Conservation (phyloP, 2,888 invertebrate genomes). For the Marasmarcha lunaedactyla region DNA sequence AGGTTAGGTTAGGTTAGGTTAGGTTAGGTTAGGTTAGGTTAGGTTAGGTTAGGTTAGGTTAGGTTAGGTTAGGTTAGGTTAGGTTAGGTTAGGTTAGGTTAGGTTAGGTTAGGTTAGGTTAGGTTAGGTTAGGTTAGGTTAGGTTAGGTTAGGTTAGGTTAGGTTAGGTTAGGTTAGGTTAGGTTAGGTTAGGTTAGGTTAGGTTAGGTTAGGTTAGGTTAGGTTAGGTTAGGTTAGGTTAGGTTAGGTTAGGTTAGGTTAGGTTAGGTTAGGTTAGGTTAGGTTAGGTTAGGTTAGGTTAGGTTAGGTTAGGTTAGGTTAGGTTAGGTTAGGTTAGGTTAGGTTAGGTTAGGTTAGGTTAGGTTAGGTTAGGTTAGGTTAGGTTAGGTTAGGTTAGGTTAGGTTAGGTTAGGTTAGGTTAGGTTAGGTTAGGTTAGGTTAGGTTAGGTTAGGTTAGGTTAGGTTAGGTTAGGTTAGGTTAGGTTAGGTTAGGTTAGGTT, state of each 20-base stretch:
- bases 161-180: slow-evolving; percentile 11
- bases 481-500: slow-evolving; percentile 19
- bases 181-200: slow-evolving; percentile 10
- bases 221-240: slow-evolving; percentile 10
- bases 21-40: slow-evolving; percentile 11
- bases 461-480: slow-evolving; percentile 15
- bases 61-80: slow-evolving; percentile 11
- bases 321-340: slow-evolving; percentile 15
- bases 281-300: slow-evolving; percentile 11
- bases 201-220: slow-evolving; percentile 10
- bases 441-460: slow-evolving; percentile 12
- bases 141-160: slow-evolving; percentile 11
- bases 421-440: slow-evolving; percentile 15
- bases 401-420: slow-evolving; percentile 12
- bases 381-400: slow-evolving; percentile 14
- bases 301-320: slow-evolving; percentile 15
- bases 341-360: slow-evolving; percentile 12
- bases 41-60: slow-evolving; percentile 11
- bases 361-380: slow-evolving; percentile 12
- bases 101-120: slow-evolving; percentile 11
- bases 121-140: slow-evolving; percentile 11
- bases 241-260: slow-evolving; percentile 10
- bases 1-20: slow-evolving; percentile 11
- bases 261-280: slow-evolving; percentile 10
- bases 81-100: slow-evolving; percentile 11